Base-by-base conservation (phyloP, 1,140 invertebrate species). In the Rhopalosiphum maidis region DNA sequence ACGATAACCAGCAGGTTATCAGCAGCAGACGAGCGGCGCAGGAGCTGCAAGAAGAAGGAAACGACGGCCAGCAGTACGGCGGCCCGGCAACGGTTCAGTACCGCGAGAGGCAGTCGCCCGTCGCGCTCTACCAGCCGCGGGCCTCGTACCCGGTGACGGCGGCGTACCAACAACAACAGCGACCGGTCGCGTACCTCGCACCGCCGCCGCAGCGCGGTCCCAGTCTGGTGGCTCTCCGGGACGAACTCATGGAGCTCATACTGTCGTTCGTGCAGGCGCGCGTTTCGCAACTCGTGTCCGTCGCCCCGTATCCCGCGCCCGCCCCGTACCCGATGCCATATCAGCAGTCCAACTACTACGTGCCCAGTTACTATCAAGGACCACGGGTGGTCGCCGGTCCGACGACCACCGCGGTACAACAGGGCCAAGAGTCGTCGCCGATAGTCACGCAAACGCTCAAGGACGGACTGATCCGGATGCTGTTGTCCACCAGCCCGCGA, bases 161-260 rank as follows among this genome's bases (percentile, higher is more conserved):
- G 9, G 23, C 41, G 41, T 86, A 86, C 43, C 85, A 86, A 25
- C 37, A 41, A 41, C 83, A 86, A 15, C 83, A 86, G 23, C 43
- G 22, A 3, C 90, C 90, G 41, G 41, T 92, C 22, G 46, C 51
- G 41, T 82, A 92, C 41, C 41, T 95, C 37, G 95, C 95, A 51
- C 91, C 95, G 1, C 93, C 95, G 94, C 90, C 94, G 95, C 82
- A 90, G 95, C 5, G 95, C 95, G 30, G 95, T 95, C 91, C 95
- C 95, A 41, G 95, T 41, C 95, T 95, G 15, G 95, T 95, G 83
- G 95, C 96, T 25, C 94, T 96, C 0, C 95, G 94, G 93, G 94
- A 95, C 86, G 94, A 94, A 77, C 94, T 94, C 3, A 94, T 94
- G 94, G 94, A 94, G 46, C 94, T 94, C 68, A 93, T 95, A 22